These are phyloP conservation scores for Heliconius hortense DNA, from an alignment of 2,888 invertebrate species.

Conservation along the genomic window DNA sequence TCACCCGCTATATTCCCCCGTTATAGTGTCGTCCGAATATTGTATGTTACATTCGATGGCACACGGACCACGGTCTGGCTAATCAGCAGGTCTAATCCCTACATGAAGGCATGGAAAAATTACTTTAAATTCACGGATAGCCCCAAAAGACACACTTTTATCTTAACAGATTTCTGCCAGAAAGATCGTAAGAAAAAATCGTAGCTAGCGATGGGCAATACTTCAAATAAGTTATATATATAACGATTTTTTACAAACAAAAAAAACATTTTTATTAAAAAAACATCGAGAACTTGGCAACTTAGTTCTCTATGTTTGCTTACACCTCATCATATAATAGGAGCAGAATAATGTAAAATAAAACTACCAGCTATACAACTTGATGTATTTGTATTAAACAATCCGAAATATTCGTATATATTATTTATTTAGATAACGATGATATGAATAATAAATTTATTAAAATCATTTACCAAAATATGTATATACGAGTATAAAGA, in stretches of 20 bases:
- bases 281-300: no score
- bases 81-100: neutral
- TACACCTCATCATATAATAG: no score
- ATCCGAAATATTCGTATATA: no score
- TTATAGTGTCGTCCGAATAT: conserved; percentile 6
- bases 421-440: no score
- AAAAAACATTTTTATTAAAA: no score
- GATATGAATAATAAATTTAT: no score
- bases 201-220: neutral
- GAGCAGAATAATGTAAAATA: no score
- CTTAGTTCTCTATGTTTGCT: no score
- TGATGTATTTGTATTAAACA: no score
- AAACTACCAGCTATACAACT: no score
- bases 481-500: neutral
- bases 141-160: neutral
- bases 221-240: neutral
- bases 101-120: neutral
- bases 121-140: neutral
- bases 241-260: no score
- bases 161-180: no score
- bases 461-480: neutral
- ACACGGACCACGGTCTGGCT: neutral
- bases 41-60: neutral
- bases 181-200: neutral
- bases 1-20: conserved; percentile 4